phyloP scores from a whole-genome alignment of 2,797 vertebrate genomes.

The Sebastes iracundus region DNA sequence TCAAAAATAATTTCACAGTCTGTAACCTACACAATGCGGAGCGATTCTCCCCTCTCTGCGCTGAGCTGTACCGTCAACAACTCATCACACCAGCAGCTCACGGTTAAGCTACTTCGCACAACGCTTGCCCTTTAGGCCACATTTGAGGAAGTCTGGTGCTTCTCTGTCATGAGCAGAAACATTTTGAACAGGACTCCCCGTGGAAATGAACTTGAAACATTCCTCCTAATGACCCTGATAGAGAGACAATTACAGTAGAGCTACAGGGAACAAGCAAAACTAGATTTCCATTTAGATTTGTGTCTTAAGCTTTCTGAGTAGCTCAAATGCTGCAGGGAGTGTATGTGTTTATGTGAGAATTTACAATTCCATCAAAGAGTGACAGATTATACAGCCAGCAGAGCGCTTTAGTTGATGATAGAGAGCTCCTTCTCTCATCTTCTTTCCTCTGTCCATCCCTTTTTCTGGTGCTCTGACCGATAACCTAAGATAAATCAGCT shows the following conservation, averaged over 20 bases:
- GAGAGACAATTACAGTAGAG: constrained; percentile 62
- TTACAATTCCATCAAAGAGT: constrained; percentile 25
- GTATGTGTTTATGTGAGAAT: constrained; percentile 33
- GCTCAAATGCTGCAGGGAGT: constrained; percentile 28
- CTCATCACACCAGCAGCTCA: background rate
- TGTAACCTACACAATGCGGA: background rate
- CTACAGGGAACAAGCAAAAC: constrained; percentile 62
- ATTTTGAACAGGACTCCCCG: constrained; percentile 27
- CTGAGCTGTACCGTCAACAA: background rate
- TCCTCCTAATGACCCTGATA: constrained; percentile 71
- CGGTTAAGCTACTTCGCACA: background rate
- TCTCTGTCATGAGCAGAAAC: constrained; percentile 20
- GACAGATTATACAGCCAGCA: constrained; percentile 21
- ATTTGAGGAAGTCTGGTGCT: constrained; percentile 32
- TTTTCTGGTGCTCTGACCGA: constrained; percentile 38
- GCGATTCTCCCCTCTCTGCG: background rate
- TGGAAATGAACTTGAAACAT: constrained; percentile 56
- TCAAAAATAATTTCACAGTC: constrained; percentile 34
- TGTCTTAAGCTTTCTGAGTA: constrained; percentile 39
- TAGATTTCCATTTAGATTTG: constrained; percentile 74
- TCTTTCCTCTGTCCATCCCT: constrained; percentile 13
- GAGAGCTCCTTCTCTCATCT: constrained; percentile 26
- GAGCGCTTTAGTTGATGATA: constrained; percentile 7
- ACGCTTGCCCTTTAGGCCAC: background rate
- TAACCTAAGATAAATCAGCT: constrained; percentile 64